phyloP scores from a whole-genome alignment of 2,888 invertebrate species.

The Drosophila hamatofila region DNA sequence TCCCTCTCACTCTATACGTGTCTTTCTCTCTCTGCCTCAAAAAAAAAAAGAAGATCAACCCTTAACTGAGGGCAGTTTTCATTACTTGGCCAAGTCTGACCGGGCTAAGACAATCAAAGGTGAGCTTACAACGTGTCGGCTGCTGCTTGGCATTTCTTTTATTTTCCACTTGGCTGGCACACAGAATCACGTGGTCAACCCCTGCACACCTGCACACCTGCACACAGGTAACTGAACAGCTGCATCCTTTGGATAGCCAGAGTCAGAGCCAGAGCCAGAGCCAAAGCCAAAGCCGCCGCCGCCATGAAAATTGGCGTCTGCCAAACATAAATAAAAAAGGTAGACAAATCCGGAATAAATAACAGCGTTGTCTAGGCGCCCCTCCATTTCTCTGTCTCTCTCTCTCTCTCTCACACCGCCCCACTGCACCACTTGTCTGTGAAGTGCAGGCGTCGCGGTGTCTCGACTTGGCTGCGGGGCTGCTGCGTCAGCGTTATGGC shows the following conservation, averaged over 20 bases:
- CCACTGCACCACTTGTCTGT: slow-evolving; percentile 8
- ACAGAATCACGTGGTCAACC: slow-evolving; percentile 63
- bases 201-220: not conserved
- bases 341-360: slow-evolving; percentile 82
- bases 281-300: slow-evolving; percentile 45
- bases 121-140: slow-evolving; percentile 57
- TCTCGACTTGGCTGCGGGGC: slow-evolving; percentile 40
- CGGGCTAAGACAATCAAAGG: slow-evolving; percentile 81
- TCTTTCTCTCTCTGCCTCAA: not conserved
- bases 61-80: slow-evolving; percentile 51
- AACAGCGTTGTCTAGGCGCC: slow-evolving; percentile 73
- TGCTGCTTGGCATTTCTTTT: slow-evolving; percentile 63
- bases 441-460: slow-evolving; percentile 48
- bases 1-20: too few species aligned
- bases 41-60: slow-evolving; percentile 16
- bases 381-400: accelerated
- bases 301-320: slow-evolving; percentile 81
- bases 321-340: slow-evolving; percentile 81
- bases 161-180: slow-evolving; percentile 68
- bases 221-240: slow-evolving; percentile 15
- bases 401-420: too few species aligned
- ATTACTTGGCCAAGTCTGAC: slow-evolving; percentile 61
- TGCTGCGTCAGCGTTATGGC: slow-evolving; percentile 77
- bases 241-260: slow-evolving; percentile 57
- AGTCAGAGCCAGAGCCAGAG: slow-evolving; percentile 28